phyloP scores from a whole-genome alignment of 2,113 vertebrate genomes.

The Choloepus hoffmanni region DNA sequence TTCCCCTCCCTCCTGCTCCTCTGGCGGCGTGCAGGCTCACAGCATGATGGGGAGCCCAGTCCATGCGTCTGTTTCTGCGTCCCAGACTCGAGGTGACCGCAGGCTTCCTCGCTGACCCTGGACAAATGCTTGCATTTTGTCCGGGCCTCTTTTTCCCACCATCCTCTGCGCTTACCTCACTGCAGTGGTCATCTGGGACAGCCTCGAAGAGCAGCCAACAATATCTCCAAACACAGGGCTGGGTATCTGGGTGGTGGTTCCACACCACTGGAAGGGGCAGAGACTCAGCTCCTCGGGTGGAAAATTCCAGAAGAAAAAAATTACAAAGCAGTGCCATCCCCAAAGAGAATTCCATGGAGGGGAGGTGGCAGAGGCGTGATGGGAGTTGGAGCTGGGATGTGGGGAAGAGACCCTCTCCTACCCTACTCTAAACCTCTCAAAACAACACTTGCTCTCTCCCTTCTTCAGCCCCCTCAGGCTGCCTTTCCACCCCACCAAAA shows the following conservation, averaged over 20 bases:
- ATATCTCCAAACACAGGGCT: slow-evolving; percentile 1
- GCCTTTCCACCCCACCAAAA: background rate
- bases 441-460: background rate
- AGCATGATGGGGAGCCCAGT: background rate
- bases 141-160: slow-evolving; percentile 44
- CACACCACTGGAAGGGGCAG: background rate
- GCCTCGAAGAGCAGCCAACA: background rate
- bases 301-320: slow-evolving; percentile 43
- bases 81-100: background rate
- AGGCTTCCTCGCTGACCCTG: slow-evolving; percentile 48
- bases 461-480: background rate
- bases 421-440: background rate
- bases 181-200: background rate
- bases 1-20: background rate
- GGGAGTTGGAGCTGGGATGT: background rate
- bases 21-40: background rate
- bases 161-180: background rate
- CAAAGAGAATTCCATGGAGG: background rate
- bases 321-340: background rate
- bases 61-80: background rate
- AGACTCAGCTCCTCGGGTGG: background rate
- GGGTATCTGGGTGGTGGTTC: background rate
- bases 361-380: background rate
- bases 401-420: background rate
- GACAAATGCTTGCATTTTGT: background rate